Conservation (phyloP, 1,140 invertebrate species). For the Caenorhabditis remanei region DNA sequence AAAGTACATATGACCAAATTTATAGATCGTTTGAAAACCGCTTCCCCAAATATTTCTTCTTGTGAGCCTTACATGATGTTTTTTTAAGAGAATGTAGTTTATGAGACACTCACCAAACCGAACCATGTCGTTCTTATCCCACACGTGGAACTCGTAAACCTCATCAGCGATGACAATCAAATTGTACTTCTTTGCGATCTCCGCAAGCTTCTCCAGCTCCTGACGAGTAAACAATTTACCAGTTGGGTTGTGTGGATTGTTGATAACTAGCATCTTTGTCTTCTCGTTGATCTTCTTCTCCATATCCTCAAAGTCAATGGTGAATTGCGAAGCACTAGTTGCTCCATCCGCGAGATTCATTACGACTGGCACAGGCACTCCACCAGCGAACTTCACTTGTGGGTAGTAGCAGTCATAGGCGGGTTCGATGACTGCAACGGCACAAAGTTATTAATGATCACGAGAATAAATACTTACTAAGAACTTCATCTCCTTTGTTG, state of each 20-base stretch:
- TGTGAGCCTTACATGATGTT: too few species aligned
- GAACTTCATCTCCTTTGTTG: slow-evolving; percentile 85
- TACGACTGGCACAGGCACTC: slow-evolving; percentile 88
- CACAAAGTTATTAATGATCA: slow-evolving; percentile 7
- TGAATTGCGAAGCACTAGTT: slow-evolving; percentile 87
- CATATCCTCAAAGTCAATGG: slow-evolving; percentile 87
- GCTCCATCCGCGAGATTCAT: slow-evolving; percentile 82
- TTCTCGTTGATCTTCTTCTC: slow-evolving; percentile 87
- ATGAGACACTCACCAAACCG: slow-evolving; percentile 87
- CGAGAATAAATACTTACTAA: slow-evolving; percentile 65
- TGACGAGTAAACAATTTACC: slow-evolving; percentile 79
- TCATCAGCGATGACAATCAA: slow-evolving; percentile 93
- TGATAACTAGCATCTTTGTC: slow-evolving; percentile 95
- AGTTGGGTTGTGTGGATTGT: slow-evolving; percentile 80
- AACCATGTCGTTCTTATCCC: slow-evolving; percentile 87
- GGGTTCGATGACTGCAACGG: slow-evolving; percentile 94
- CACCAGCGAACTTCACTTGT: slow-evolving; percentile 90
- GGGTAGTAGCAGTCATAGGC: slow-evolving; percentile 98
- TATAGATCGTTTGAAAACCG: too few species aligned
- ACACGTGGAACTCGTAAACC: slow-evolving; percentile 98
- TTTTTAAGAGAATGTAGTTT: too few species aligned
- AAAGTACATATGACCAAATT: too few species aligned
- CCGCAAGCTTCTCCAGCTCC: slow-evolving; percentile 82
- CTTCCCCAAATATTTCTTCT: too few species aligned
- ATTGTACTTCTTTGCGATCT: slow-evolving; percentile 91